Percentiles rank a stretch among this genome's conserved stretches.
phyloP scores from a whole-genome alignment of 2,113 vertebrate genomes.

The Martes martes region DNA sequence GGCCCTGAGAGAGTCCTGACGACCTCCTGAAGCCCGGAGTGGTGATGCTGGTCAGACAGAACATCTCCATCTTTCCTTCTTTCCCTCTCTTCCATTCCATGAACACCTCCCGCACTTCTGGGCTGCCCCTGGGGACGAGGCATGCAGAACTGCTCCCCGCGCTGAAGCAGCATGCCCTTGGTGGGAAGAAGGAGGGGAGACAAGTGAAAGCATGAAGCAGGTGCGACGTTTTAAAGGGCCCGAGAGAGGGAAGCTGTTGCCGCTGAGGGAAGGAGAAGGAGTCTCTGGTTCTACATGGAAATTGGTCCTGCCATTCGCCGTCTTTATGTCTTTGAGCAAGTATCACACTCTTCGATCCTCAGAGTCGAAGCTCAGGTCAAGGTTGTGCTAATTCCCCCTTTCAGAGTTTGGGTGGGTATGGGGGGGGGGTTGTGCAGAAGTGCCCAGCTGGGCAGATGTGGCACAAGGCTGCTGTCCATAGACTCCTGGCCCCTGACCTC shows the following conservation, averaged over 20 bases:
- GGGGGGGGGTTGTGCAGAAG: too few relatives aligned
- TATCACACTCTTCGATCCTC: background rate
- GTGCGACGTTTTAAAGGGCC: background rate
- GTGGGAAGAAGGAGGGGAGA: background rate
- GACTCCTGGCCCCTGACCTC: background rate
- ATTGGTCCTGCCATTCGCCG: background rate
- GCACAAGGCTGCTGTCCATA: background rate
- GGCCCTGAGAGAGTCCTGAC: background rate
- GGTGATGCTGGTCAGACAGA: background rate
- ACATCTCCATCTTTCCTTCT: background rate
- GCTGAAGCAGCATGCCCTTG: background rate
- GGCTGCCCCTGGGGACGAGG: background rate
- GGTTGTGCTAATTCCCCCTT: background rate
- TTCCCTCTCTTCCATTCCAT: background rate
- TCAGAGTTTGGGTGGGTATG: background rate
- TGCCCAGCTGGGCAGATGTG: accelerated
- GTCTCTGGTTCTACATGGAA: background rate
- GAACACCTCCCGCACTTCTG: background rate
- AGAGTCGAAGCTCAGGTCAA: background rate
- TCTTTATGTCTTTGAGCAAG: background rate
- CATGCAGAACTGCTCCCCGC: background rate
- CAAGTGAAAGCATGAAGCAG: background rate
- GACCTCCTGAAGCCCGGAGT: background rate
- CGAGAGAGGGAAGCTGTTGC: background rate
- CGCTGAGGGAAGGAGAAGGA: background rate